These are phyloP conservation scores for Esox lucius DNA, from an alignment of 2,797 vertebrate species.

Conservation along the genomic window DNA sequence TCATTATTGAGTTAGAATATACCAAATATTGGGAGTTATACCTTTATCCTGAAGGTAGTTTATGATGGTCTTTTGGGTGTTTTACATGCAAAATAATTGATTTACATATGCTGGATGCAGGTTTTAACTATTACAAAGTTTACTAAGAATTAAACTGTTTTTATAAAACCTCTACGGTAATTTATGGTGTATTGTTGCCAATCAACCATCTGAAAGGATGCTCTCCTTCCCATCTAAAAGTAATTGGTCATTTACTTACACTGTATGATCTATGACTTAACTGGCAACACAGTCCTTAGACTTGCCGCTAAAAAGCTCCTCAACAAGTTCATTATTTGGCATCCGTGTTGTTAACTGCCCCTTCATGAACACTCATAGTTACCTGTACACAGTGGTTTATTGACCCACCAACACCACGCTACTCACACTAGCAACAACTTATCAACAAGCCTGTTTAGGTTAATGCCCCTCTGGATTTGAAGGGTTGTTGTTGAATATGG, in stretches of 20 bases:
- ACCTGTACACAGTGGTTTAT: too few species aligned
- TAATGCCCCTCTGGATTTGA: too few species aligned
- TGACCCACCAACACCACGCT: too few species aligned
- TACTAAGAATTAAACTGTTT: slow-evolving; percentile 11
- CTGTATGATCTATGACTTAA: background rate
- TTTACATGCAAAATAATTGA: background rate
- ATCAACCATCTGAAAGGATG: background rate
- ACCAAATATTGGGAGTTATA: background rate
- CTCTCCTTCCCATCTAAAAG: background rate
- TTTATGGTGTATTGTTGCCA: slow-evolving; percentile 6
- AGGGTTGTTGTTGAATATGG: too few species aligned
- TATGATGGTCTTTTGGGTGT: background rate
- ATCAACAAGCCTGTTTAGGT: too few species aligned
- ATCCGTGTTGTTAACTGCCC: too few species aligned
- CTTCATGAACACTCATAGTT: too few species aligned
- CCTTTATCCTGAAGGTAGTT: background rate
- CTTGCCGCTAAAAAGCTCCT: too few species aligned
- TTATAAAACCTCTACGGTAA: slow-evolving; percentile 4
- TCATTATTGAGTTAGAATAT: background rate
- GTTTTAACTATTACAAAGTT: slow-evolving; percentile 4
- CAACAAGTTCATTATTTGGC: too few species aligned
- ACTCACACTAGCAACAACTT: too few species aligned
- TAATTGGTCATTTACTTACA: background rate
- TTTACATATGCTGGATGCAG: slow-evolving; percentile 2
- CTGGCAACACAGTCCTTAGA: too few species aligned